Conservation (phyloP, 2,797 vertebrate species). For the Acanthurus leucopareius region DNA sequence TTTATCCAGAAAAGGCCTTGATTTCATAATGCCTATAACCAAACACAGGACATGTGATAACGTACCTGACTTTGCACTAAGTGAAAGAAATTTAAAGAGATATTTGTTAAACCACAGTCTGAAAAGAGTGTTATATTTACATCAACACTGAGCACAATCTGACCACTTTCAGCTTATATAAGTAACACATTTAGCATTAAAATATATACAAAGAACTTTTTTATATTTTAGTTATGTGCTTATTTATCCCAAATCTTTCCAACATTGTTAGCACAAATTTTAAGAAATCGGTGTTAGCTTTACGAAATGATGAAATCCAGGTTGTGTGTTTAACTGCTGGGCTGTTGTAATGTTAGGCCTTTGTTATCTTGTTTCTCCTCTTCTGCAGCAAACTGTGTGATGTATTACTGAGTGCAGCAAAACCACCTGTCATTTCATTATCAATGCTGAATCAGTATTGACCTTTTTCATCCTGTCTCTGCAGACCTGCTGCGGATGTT, state of each 20-base stretch:
- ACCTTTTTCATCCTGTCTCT: conserved; percentile 24
- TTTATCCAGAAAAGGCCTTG: not conserved
- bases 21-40: too few relatives aligned
- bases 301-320: too few relatives aligned
- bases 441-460: not conserved
- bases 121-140: too few relatives aligned
- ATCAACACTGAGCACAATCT: not conserved
- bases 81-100: not conserved
- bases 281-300: too few relatives aligned
- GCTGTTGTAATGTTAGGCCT: not conserved
- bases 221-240: too few relatives aligned
- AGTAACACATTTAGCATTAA: too few relatives aligned
- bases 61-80: not conserved
- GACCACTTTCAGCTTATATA: not conserved
- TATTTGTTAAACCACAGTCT: not conserved
- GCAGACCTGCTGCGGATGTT: conserved; percentile 95
- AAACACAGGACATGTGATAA: not conserved
- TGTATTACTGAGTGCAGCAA: not conserved
- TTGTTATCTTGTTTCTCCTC: not conserved
- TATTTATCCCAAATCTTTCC: too few relatives aligned
- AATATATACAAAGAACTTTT: too few relatives aligned
- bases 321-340: not conserved
- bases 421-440: not conserved
- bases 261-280: too few relatives aligned
- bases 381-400: not conserved